phyloP scores from a whole-genome alignment of 2,797 vertebrate genomes.

The Falco naumanni region DNA sequence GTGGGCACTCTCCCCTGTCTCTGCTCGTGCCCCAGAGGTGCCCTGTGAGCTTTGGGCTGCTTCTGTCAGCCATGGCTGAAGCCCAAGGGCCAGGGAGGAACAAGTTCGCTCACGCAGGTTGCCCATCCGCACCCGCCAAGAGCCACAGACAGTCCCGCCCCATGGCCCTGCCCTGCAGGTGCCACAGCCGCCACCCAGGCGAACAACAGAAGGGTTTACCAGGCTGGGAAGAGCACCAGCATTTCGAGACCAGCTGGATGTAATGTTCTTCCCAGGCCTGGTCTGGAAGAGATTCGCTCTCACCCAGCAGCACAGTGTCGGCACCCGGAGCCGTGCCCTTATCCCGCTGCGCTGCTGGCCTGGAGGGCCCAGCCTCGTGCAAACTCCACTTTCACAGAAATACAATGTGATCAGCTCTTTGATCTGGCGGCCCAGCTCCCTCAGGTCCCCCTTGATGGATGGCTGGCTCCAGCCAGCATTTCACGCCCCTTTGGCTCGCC shows the following conservation, averaged over 20 bases:
- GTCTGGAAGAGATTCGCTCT: neutral
- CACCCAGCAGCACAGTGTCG: accelerated
- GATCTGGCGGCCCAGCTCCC: neutral
- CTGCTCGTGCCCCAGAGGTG: neutral
- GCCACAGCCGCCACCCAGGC: neutral
- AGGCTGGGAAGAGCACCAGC: neutral
- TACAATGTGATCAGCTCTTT: neutral
- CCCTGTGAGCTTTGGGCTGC: neutral
- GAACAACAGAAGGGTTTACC: neutral
- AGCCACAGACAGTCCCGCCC: neutral
- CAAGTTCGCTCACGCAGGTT: accelerated
- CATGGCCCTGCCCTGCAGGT: neutral
- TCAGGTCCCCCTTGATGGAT: neutral
- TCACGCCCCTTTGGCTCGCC: accelerated
- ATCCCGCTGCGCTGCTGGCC: neutral
- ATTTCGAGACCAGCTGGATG: accelerated
- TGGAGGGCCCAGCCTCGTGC: neutral
- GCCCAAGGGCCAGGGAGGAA: neutral
- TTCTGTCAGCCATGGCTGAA: neutral
- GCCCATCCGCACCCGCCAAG: neutral
- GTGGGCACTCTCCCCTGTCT: neutral
- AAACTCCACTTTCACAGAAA: neutral
- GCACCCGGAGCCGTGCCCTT: accelerated
- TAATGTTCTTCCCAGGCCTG: neutral
- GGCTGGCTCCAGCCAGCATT: neutral